These are phyloP conservation scores for Stenchaetothrips biformis DNA, from an alignment of 2,888 invertebrate genomes.

Conservation along the genomic window DNA sequence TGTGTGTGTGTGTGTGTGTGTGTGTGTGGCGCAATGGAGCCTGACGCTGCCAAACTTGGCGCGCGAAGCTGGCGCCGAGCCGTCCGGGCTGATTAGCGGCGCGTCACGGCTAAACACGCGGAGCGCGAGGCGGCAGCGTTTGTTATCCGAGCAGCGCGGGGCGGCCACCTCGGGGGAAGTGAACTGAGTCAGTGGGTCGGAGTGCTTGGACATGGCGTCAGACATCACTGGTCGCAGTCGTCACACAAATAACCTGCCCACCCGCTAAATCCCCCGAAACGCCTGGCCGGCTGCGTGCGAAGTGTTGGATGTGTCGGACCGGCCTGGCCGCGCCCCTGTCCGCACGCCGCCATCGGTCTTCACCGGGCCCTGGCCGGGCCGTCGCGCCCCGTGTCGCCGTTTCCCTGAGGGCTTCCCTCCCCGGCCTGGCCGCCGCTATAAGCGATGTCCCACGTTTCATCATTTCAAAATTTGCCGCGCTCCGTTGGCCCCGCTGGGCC, in stretches of 20 bases:
- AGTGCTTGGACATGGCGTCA: too few species aligned
- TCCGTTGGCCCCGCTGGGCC: background rate
- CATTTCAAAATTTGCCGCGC: slow-evolving; percentile 18
- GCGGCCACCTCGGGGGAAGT: too few species aligned
- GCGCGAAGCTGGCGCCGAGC: background rate
- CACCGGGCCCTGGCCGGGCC: too few species aligned
- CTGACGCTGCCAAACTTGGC: background rate
- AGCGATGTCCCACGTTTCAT: background rate
- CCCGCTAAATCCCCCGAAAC: background rate
- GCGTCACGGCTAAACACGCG: background rate
- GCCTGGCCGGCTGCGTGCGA: background rate
- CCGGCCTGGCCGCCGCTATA: background rate
- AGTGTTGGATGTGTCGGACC: too few species aligned
- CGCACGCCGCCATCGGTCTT: too few species aligned
- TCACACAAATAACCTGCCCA: slow-evolving; percentile 5
- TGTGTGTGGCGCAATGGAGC: background rate
- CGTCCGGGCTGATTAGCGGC: background rate
- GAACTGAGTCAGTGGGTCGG: too few species aligned
- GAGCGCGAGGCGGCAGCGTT: background rate
- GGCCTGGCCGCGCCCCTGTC: too few species aligned
- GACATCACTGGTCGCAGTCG: background rate
- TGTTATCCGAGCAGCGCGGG: too few species aligned
- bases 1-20: too few species aligned
- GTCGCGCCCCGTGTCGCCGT: background rate
- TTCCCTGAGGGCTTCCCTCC: background rate